Evolutionary conservation across 2,797 vertebrate genomes (phyloP), one percentile per base, ranked within the genome.

Genomic region (Cirrhinus mrigala): DNA sequence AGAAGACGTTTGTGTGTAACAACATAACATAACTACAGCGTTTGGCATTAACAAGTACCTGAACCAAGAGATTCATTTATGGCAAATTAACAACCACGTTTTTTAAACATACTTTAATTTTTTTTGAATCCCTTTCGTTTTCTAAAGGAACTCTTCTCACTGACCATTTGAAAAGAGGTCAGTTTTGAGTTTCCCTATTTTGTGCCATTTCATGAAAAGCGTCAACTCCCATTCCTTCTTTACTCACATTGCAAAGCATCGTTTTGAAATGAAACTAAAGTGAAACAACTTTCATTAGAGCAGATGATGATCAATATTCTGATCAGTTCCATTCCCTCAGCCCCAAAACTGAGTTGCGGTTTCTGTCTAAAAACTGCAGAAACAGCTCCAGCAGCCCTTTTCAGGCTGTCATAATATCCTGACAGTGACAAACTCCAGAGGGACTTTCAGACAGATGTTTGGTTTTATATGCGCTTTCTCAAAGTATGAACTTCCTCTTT

Each of bases 401-500:
- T 46, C 44, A 46, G 58, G 8, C 79, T 62, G 50, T 87, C 70
- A 83, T 76, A 86, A 86, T 86, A 86, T 85, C 85, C 87, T 74
- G 90, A 85, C 81, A 88, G 73, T 88, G 91, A 94, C 79, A 87
- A 89, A 86, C 91, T 89, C 86, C 93, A 94, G 93, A 87, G 70
- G 29, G 77, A 91, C 86, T 80, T 44, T 69, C 20, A 79, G 37
- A 73, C 85, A 86, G 78, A 78, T 86, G 86, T 86, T 86, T 75
- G 56, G 62, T 79, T 78, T 86, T 84, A 81, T 71, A 62, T 79
- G 70, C 64, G 74, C 76, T 69, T 85, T 62, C 62, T 54, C 46
- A 73, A 70, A 80, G 84, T 40, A 69, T 68, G 78, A 27, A 85
- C 81, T 87, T 84, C 88, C 81, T 81, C 78, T 81, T 66, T 37